These are phyloP conservation scores for Cygnus atratus DNA, from an alignment of 2,113 vertebrate genomes.

Conservation along the genomic window DNA sequence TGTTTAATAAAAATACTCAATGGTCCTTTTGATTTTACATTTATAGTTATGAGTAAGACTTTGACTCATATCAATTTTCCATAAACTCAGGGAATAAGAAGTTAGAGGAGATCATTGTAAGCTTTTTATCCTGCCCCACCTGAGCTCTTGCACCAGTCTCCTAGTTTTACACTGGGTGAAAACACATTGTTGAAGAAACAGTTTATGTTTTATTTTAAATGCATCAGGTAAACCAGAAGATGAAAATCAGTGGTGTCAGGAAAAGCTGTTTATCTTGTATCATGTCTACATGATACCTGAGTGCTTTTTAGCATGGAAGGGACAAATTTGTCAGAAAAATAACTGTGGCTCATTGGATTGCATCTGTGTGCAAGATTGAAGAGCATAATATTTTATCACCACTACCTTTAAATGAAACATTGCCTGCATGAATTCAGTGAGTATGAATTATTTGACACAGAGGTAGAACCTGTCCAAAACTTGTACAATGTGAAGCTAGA, in stretches of 20 bases:
- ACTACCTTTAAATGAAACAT: not conserved
- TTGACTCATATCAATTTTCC: not conserved
- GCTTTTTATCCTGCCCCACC: not conserved
- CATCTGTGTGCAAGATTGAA: not conserved
- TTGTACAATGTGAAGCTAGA: not conserved
- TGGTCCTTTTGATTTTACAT: not conserved
- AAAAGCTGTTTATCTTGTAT: not conserved
- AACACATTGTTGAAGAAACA: not conserved
- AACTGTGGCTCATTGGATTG: not conserved
- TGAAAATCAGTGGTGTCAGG: not conserved
- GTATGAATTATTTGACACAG: not conserved
- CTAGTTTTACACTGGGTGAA: not conserved
- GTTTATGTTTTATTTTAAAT: not conserved
- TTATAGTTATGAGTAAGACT: not conserved
- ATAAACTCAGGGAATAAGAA: not conserved
- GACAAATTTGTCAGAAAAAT: not conserved
- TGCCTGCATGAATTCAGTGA: not conserved
- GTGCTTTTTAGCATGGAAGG: not conserved
- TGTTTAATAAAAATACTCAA: slow-evolving; percentile 10
- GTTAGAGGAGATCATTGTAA: not conserved
- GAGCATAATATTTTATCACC: not conserved
- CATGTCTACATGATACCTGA: not conserved
- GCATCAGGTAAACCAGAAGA: not conserved
- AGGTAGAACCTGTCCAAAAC: not conserved
- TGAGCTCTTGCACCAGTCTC: not conserved